phyloP scores from a whole-genome alignment of 2,797 vertebrate genomes.

The Dallia pectoralis region DNA sequence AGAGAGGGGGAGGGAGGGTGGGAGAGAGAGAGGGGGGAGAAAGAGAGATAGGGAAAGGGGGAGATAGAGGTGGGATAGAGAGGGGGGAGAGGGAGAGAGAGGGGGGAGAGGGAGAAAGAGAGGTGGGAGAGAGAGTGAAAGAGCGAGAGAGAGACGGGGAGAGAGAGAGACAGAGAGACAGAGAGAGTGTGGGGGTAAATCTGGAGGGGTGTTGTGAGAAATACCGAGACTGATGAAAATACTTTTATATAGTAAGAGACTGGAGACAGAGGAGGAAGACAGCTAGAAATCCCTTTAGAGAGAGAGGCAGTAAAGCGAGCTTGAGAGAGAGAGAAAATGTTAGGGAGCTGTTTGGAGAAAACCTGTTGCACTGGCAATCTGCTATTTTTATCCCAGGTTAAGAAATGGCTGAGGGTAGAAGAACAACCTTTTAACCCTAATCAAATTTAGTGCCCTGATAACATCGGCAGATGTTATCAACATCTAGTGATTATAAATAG shows the following conservation, averaged over 20 bases:
- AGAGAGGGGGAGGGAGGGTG: slow-evolving; percentile 36
- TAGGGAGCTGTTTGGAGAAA: no score
- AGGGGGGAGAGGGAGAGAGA: no score
- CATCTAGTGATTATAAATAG: neutral
- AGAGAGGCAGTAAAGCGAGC: neutral
- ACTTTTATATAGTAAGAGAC: neutral
- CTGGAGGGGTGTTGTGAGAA: no score
- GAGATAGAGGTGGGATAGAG: slow-evolving; percentile 59
- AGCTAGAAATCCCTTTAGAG: neutral
- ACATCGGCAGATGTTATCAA: no score
- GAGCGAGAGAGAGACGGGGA: no score
- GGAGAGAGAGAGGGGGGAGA: slow-evolving; percentile 25
- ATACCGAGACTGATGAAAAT: no score
- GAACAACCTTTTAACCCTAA: neutral
- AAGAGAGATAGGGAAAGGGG: slow-evolving; percentile 38
- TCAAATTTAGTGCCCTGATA: neutral
- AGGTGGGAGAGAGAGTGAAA: no score
- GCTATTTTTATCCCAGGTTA: neutral
- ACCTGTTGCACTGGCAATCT: neutral
- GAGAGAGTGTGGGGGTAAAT: no score
- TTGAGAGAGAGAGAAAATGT: neutral
- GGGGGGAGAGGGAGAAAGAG: no score
- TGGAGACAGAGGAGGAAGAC: neutral
- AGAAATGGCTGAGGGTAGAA: neutral
- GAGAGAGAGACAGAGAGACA: no score